These are phyloP conservation scores for Pollicipes pollicipes DNA, from an alignment of 1,140 invertebrate genomes.

Conservation along the genomic window DNA sequence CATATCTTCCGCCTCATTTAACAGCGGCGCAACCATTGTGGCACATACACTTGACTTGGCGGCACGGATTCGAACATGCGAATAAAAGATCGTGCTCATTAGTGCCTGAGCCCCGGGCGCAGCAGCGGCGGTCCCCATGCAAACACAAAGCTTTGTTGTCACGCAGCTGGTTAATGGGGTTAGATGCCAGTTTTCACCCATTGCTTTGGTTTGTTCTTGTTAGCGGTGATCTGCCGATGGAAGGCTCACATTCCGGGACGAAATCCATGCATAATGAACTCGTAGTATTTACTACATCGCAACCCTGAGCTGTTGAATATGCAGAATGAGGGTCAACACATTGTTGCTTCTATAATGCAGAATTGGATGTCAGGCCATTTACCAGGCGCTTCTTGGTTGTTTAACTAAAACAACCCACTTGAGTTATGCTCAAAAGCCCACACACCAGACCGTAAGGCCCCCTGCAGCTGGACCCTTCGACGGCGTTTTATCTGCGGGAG, in stretches of 20 bases:
- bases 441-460: not conserved
- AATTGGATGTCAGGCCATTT: too few relatives aligned
- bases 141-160: not conserved
- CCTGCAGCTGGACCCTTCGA: not conserved
- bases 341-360: conserved; percentile 2
- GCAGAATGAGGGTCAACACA: not conserved
- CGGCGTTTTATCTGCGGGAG: not conserved
- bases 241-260: too few relatives aligned
- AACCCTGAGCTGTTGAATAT: too few relatives aligned
- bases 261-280: not conserved
- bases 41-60: too few relatives aligned
- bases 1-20: not conserved
- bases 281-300: not conserved
- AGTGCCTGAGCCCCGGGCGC: too few relatives aligned
- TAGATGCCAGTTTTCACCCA: too few relatives aligned
- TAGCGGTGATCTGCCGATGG: too few relatives aligned
- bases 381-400: too few relatives aligned
- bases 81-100: too few relatives aligned
- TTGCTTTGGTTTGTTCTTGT: too few relatives aligned
- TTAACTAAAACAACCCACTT: not conserved
- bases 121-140: not conserved
- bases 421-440: not conserved
- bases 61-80: too few relatives aligned
- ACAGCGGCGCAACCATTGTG: not conserved
- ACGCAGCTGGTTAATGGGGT: not conserved